Evolutionary conservation across 1,140 invertebrate species (phyloP), one percentile per base, ranked within the genome.

Genomic region (Monomorium pharaonis): DNA sequence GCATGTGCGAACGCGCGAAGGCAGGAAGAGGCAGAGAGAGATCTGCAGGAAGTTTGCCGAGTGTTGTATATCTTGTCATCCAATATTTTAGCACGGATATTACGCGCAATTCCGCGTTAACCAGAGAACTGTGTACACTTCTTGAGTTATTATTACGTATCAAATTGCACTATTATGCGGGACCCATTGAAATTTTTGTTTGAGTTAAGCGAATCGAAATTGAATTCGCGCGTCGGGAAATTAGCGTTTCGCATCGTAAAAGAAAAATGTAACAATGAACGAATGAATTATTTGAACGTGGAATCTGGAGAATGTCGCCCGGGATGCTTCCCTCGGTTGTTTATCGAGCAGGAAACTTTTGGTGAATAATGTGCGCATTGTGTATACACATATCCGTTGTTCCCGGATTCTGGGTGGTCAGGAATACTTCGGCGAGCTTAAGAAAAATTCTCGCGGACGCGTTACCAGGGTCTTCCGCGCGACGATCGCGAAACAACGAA

Each of bases 401-500:
- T 72, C 74, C 47, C 27, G 86, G 83, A 54, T 87, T 78, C 88
- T 88, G 86, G 87, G 88, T 89, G 88, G 88, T 88, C 87, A 86
- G 72, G n/a, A 72, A 84, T 89, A 89, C 56, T 89, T 89, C 88
- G 88, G 84, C 72, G 58, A 47, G 54, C 69, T 81, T 62, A 10
- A 44, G 87, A 89, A 89, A 89, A 76, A 77, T 89, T 84, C 84
- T 72, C 56, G 21, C 60, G 72, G 63, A 77, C 88, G 77, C 70
- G 72, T 86, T 89, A 81, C 88, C 67, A 77, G 65, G 54, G 72
- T 5, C 72, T 70, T 60, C 87, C 76, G 81, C 78, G 63, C 86
- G 85, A 77, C 89, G 86, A 90, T 78, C 87, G 87, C 89, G 90
- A 91, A 92, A 91, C 60, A 78, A 88, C 88, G 87, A 84, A 85